Conservation (phyloP, 2,113 vertebrate genomes). For the Carollia perspicillata region DNA sequence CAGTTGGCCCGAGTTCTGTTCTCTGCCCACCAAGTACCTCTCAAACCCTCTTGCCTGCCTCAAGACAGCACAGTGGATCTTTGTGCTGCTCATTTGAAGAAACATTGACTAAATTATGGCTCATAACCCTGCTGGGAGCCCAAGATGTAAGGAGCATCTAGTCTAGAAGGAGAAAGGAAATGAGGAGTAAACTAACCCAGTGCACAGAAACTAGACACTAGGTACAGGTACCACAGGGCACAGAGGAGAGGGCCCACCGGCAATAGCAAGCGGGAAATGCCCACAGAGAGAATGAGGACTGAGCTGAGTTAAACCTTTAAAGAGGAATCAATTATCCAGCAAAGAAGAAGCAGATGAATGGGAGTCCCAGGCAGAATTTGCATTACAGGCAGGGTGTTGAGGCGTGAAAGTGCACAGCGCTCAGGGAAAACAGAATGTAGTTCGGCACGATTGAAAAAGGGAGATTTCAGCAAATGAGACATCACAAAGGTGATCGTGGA, state of each 20-base stretch:
- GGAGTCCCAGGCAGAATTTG: not conserved
- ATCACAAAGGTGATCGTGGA: no score
- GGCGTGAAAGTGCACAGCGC: not conserved
- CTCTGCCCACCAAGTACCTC: not conserved
- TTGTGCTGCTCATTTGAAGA: not conserved
- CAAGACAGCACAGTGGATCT: no score
- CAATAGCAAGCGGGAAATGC: fast-evolving
- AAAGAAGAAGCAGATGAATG: not conserved
- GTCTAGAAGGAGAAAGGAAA: not conserved
- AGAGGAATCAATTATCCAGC: not conserved
- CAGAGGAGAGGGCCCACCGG: not conserved
- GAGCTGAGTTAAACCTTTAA: not conserved
- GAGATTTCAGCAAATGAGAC: not conserved
- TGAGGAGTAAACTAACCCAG: fast-evolving
- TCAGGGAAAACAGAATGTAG: not conserved
- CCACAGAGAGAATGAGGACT: fast-evolving
- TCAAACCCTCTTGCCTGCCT: not conserved
- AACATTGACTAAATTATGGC: not conserved
- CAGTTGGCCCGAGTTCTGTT: not conserved
- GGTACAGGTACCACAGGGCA: fast-evolving
- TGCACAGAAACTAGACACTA: not conserved
- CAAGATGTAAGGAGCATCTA: not conserved
- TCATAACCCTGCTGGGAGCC: not conserved
- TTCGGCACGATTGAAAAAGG: not conserved
- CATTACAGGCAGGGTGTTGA: fast-evolving